A percentile compares a stretch with the other conserved stretches of the same genome.
Conservation (phyloP, 2,113 vertebrate species). For the Oostethus manadensis region DNA sequence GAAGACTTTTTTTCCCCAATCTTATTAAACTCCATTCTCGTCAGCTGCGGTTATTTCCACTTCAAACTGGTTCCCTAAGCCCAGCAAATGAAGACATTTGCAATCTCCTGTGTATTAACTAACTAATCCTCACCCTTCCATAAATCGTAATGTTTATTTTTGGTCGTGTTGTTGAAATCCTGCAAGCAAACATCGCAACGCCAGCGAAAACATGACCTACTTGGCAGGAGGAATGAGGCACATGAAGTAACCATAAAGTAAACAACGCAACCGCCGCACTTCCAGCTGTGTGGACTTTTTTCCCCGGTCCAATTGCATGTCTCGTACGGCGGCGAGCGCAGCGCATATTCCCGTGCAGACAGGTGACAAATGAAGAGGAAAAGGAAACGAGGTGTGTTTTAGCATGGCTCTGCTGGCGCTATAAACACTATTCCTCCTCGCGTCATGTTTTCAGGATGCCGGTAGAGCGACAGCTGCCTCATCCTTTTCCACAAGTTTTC, state of each 20-base stretch:
- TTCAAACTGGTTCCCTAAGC: no score
- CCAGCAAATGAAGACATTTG: no score
- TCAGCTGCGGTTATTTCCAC: no score
- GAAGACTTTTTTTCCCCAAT: no score
- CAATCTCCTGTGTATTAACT: no score
- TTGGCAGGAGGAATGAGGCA: background rate
- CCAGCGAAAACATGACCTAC: background rate
- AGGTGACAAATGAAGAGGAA: constrained; percentile 5
- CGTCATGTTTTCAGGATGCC: constrained; percentile 1
- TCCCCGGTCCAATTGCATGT: background rate
- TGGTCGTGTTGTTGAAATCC: no score
- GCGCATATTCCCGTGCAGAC: background rate
- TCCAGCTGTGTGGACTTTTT: constrained; percentile 1
- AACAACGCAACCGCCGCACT: background rate
- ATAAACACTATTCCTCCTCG: background rate
- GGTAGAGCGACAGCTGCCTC: background rate
- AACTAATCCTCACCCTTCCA: no score
- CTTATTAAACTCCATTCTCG: no score
- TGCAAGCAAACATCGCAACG: background rate
- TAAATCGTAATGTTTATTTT: no score
- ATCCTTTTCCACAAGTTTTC: constrained; percentile 1
- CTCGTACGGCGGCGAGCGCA: background rate
- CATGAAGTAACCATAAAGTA: background rate
- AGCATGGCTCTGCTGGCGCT: background rate
- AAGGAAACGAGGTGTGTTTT: background rate